Conservation (phyloP, 1,140 invertebrate genomes). For the Brachionus plicatilis region DNA sequence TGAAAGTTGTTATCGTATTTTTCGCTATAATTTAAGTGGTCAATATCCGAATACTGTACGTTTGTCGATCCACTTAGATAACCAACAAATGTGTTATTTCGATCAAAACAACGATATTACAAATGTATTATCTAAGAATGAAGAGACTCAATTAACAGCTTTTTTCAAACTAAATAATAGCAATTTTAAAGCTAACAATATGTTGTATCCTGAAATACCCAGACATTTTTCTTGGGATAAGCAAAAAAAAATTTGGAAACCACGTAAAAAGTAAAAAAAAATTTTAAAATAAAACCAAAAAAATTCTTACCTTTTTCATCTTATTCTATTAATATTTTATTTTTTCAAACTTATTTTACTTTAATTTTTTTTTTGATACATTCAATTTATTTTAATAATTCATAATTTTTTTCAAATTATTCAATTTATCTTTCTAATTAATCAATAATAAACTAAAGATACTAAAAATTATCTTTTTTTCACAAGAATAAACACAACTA, state of each 20-base stretch:
- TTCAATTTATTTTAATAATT: background rate
- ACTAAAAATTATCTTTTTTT: background rate
- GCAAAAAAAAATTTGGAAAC: background rate
- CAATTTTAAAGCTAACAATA: background rate
- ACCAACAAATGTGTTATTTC: conserved; percentile 39
- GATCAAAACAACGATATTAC: background rate
- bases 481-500: background rate
- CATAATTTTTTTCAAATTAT: background rate
- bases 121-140: background rate
- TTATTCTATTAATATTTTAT: too few relatives aligned
- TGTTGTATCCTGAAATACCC: conserved; percentile 4
- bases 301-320: background rate
- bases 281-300: background rate
- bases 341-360: background rate
- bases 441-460: background rate
- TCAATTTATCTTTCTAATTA: background rate
- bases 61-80: conserved; percentile 40
- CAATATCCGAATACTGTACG: conserved; percentile 25
- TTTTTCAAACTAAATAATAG: background rate
- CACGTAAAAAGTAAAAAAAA: background rate
- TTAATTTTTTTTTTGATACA: background rate
- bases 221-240: background rate
- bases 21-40: conserved; percentile 33
- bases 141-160: conserved; percentile 13
- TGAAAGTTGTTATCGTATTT: conserved; percentile 36